Evolutionary conservation across 2,888 invertebrate genomes (phyloP), one percentile per base, ranked within the genome.

Genomic region (Sabellastarte sp.): DNA sequence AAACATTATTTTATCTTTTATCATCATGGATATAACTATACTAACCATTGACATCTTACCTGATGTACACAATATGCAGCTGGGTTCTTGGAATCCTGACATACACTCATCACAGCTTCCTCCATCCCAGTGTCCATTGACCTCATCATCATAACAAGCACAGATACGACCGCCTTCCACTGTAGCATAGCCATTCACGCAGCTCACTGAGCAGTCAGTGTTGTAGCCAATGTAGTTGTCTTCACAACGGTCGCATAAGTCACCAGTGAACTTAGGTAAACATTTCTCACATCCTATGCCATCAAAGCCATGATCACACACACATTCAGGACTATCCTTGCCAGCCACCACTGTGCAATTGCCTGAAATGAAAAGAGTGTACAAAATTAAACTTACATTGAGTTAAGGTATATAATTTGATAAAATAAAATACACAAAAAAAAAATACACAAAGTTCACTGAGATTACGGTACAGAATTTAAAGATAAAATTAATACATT

Each of bases 271-370:
- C 63, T 72, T 69, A 3, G 66, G 53, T 31, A 64, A 57, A 61
- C 77, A 77, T 10, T 32, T 20, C 52, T 67, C 70, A 65, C 77
- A 77, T 2, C 72, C 73, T 5, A 55, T 52, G 0, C 71, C 75
- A 10, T 61, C 70, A 66, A 76, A 74, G 4, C 76, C 76, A 67
- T 77, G 76, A 52, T 72, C 29, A 71, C 77, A 77, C n/a, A 64
- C 64, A 64, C 77, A 77, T 20, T 57, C 29, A 20, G 76, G 77
- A 1, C 70, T 65, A 2, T 57, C 28, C 26, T 66, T 63, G n/a
- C 65, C 72, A 24, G 30, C 41, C 28, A 65, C 61, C 5, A 77
- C 60, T 1, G 64, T 33, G 65, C 77, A 77, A 41, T 71, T 70
- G 60, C 77, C 77, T 77, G 60, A 15, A 61, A 56, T 41, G 20